phyloP scores from a whole-genome alignment of 2,113 vertebrate species.

The Setophaga kirtlandii region DNA sequence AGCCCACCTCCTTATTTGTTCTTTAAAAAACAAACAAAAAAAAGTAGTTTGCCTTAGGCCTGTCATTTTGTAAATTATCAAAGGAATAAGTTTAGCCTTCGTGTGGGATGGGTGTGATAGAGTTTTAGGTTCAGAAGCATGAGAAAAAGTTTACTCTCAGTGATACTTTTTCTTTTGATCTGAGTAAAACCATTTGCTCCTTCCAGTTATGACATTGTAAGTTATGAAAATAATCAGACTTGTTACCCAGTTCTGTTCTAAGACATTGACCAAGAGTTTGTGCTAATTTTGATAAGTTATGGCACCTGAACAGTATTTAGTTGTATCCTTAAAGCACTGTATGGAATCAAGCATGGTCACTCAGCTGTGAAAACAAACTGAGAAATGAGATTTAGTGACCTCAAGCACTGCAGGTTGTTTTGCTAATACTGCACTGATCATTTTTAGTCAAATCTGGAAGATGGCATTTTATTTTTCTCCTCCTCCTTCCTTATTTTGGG shows the following conservation, averaged over 20 bases:
- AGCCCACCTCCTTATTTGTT: not conserved
- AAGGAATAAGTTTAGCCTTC: not conserved
- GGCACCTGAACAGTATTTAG: not conserved
- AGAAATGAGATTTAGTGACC: not conserved
- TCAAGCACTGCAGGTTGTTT: not conserved
- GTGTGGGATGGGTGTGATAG: not conserved
- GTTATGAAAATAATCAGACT: not conserved
- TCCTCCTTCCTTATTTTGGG: not conserved
- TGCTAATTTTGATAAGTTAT: not conserved
- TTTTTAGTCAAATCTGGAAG: not conserved
- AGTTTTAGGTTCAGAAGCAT: not conserved
- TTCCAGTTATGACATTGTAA: not conserved
- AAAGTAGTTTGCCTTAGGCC: not conserved
- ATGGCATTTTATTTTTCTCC: not conserved
- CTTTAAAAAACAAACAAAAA: not conserved
- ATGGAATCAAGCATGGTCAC: not conserved
- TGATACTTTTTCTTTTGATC: not conserved
- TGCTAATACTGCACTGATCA: not conserved
- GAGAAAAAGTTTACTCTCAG: not conserved
- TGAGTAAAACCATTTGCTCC: not conserved
- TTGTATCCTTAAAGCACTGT: not conserved
- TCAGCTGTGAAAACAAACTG: conserved; percentile 38
- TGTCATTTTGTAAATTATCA: not conserved
- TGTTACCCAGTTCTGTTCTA: not conserved
- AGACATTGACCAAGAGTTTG: not conserved